Evolutionary conservation across 2,888 invertebrate species (phyloP).

Genomic region (Melanostoma scalare): DNA sequence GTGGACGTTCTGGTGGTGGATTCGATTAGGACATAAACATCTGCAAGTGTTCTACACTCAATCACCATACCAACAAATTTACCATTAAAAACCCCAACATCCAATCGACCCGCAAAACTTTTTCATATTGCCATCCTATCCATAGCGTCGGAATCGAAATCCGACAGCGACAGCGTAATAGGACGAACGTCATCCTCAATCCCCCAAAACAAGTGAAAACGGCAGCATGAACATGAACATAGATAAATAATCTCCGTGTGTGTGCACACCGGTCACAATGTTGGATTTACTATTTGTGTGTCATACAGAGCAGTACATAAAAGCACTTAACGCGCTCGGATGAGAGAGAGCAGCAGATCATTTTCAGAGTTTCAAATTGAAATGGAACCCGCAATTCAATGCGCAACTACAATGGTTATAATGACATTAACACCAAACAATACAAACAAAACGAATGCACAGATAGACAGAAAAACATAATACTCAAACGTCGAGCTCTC

Average conservation of each 20-base stretch:
- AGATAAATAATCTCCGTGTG: conserved; percentile 23
- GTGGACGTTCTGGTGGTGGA: conserved; percentile 3
- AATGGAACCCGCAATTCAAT: conserved; percentile 68
- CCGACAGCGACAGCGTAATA: background rate
- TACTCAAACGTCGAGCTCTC: conserved; percentile 2
- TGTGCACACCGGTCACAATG: conserved; percentile 11
- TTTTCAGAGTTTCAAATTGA: conserved; percentile 42
- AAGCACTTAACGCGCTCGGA: conserved; percentile 68
- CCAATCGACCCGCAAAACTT: conserved; percentile 32
- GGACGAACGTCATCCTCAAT: background rate
- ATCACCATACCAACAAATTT: conserved; percentile 28
- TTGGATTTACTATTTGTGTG: conserved; percentile 61
- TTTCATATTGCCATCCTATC: background rate
- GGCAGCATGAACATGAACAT: conserved; percentile 25
- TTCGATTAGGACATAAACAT: conserved; percentile 47
- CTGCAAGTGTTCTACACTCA: conserved; percentile 54
- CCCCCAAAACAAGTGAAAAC: background rate
- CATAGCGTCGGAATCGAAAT: no score
- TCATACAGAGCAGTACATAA: conserved; percentile 60
- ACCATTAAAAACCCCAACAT: conserved; percentile 37
- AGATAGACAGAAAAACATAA: conserved; percentile 18
- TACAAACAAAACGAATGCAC: conserved; percentile 60
- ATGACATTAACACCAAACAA: conserved; percentile 72
- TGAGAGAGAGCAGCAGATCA: conserved; percentile 56
- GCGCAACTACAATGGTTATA: conserved; percentile 72